A percentile compares a stretch with the other conserved stretches of the same genome.
Evolutionary conservation across 2,113 vertebrate genomes (phyloP).

Genomic region (Mesembrinibis cayennensis): DNA sequence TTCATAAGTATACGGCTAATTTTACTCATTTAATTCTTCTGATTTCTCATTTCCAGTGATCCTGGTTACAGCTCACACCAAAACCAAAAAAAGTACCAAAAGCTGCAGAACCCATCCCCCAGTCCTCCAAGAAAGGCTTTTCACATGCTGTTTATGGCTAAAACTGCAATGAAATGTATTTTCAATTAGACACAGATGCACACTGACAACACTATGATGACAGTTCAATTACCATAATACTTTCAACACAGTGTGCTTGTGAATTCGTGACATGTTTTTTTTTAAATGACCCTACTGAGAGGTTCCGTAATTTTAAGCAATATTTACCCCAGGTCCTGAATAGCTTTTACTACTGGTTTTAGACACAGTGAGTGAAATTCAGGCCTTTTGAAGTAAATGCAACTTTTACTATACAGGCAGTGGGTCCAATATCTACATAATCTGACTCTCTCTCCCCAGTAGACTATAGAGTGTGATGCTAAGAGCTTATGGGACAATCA

Average conservation of each 20-base stretch:
- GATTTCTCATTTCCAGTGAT: not conserved
- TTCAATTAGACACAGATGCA: conserved; percentile 34
- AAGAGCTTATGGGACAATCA: not conserved
- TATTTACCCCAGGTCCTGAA: not conserved
- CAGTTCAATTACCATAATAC: conserved; percentile 9
- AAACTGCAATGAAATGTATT: not conserved
- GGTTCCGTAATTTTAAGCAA: not conserved
- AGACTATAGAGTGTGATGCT: not conserved
- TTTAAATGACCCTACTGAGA: not conserved
- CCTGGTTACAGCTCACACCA: not conserved
- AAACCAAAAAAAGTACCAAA: not conserved
- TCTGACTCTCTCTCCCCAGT: not conserved
- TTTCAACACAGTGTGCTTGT: not conserved
- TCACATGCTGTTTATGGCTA: not conserved
- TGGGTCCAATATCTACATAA: not conserved
- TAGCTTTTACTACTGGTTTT: not conserved
- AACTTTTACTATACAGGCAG: not conserved
- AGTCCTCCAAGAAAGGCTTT: not conserved
- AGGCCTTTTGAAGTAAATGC: not conserved
- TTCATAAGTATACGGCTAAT: not conserved
- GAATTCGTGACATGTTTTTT: not conserved
- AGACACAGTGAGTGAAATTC: not conserved
- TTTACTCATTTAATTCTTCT: not conserved
- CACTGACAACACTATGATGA: not conserved
- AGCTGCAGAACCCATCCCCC: not conserved